phyloP scores from a whole-genome alignment of 2,797 vertebrate species.

The Syngnathus acus region DNA sequence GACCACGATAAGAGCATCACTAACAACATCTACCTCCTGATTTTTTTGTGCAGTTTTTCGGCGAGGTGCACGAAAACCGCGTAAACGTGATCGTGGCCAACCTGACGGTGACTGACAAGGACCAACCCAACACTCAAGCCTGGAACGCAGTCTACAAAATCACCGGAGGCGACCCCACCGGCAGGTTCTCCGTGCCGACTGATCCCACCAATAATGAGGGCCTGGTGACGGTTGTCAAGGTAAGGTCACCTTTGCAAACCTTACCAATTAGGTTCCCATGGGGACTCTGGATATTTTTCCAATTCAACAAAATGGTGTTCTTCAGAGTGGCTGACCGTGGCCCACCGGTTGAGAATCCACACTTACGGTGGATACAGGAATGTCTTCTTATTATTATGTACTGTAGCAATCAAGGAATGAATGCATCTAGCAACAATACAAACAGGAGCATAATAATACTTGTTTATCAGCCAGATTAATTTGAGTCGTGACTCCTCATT shows the following conservation, averaged over 20 bases:
- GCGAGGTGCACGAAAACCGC: conserved; percentile 89
- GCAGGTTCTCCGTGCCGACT: conserved; percentile 86
- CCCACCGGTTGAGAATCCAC: not conserved
- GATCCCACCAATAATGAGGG: conserved; percentile 92
- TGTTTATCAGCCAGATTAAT: conserved; percentile 6
- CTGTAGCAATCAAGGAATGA: not conserved
- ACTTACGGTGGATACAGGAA: not conserved
- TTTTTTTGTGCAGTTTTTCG: conserved; percentile 81
- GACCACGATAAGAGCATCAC: conserved; percentile 43
- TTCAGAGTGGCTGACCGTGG: not conserved
- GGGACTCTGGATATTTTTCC: not conserved
- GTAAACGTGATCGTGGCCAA: conserved; percentile 89
- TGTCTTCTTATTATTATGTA: not conserved
- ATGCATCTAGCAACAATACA: conserved; percentile 4
- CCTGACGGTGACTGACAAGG: conserved; percentile 90
- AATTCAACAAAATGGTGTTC: too few species aligned
- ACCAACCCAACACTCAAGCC: conserved; percentile 86
- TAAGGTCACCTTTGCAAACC: conserved; percentile 47
- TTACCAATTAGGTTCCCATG: not conserved
- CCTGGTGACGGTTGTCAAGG: conserved; percentile 93
- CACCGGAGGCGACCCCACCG: conserved; percentile 82
- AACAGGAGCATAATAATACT: not conserved
- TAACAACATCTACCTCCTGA: conserved; percentile 27
- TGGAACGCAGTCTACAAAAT: conserved; percentile 90
- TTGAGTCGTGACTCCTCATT: conserved; percentile 5